Evolutionary conservation across 2,888 invertebrate species (phyloP).

Genomic region (Drosophila kambysellisi): DNA sequence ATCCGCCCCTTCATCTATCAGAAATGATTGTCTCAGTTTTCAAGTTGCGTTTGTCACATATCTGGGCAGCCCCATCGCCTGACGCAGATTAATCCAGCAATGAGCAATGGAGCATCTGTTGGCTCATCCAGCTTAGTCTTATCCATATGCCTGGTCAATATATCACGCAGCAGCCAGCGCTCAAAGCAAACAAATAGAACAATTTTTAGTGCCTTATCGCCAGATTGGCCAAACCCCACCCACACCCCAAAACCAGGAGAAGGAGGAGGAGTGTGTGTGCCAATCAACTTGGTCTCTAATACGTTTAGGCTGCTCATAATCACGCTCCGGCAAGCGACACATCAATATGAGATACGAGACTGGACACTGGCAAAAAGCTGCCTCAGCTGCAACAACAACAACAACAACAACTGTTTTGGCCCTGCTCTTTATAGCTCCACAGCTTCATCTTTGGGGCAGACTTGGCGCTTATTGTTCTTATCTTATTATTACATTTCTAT

Average conservation of each 20-base stretch:
- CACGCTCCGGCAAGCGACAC: slow-evolving; percentile 66
- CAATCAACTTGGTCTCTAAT: slow-evolving; percentile 66
- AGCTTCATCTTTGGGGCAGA: slow-evolving; percentile 31
- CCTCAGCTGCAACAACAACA: slow-evolving; percentile 4
- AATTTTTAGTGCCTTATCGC: slow-evolving; percentile 49
- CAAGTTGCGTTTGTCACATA: slow-evolving; percentile 21
- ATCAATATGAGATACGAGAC: slow-evolving; percentile 53
- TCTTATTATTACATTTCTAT: slow-evolving; percentile 78
- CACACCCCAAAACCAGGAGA: not conserved
- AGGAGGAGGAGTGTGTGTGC: slow-evolving; percentile 17
- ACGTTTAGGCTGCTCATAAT: slow-evolving; percentile 76
- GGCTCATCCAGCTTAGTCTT: slow-evolving; percentile 47
- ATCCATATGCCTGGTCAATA: slow-evolving; percentile 60
- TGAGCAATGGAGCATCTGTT: slow-evolving; percentile 53
- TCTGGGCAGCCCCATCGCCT: slow-evolving; percentile 15
- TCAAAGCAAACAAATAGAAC: slow-evolving; percentile 63
- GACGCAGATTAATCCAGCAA: slow-evolving; percentile 59
- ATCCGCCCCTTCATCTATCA: not conserved
- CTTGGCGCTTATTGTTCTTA: slow-evolving; percentile 71
- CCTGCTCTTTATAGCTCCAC: slow-evolving; percentile 5
- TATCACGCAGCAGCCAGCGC: slow-evolving; percentile 36
- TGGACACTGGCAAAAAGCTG: slow-evolving; percentile 20
- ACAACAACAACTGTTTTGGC: slow-evolving; percentile 11
- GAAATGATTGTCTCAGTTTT: slow-evolving; percentile 33
- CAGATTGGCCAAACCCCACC: not conserved